Evolutionary conservation across 2,888 invertebrate genomes (phyloP), one percentile per base, ranked within the genome.

Genomic region (Ectemnius lituratus): DNA sequence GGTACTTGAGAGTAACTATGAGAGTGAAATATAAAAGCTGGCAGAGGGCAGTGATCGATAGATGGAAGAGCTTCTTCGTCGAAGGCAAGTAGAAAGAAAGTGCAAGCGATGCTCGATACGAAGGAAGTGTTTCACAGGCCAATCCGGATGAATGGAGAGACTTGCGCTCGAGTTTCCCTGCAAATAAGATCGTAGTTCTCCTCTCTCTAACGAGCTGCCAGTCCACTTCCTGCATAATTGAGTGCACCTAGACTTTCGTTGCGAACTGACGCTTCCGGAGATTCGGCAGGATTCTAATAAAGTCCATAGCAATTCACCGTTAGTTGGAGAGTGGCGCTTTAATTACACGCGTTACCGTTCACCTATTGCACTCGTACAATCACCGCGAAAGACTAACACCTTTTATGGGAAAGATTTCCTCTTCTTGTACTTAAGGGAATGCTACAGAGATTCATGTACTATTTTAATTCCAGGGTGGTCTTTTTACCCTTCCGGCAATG

Each of bases 81-180:
- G 16, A 23, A 23, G 23, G 23, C 23, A 3, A 23, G 23, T 2
- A 23, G 23, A 23, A 63, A 66, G 57, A n/a, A 62, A 4, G 37
- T 1, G 4, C 20, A 58, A 73, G 66, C 62, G 60, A 46, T 37
- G 61, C 49, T 46, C 47, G 37, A 52, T 28, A 73, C 58, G 70
- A 73, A 73, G 74, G 67, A 70, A 71, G 57, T 62, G 71, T 73
- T 77, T 75, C 72, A 47, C 59, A 58, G 45, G 56, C 71, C 62
- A 73, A 79, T 80, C 73, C 67, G 64, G 65, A 70, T 72, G 71
- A 73, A 79, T 71, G 74, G 74, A 68, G 73, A 79, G 67, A 52
- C 76, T 37, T 1, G 71, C 60, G 14, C 5, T 67, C 52, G 62
- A 68, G 64, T 72, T 76, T 77, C 67, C 83, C 62, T 59, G 60